Base-by-base conservation (phyloP, 2,113 vertebrate species). In the Protobothrops mucrosquamatus region DNA sequence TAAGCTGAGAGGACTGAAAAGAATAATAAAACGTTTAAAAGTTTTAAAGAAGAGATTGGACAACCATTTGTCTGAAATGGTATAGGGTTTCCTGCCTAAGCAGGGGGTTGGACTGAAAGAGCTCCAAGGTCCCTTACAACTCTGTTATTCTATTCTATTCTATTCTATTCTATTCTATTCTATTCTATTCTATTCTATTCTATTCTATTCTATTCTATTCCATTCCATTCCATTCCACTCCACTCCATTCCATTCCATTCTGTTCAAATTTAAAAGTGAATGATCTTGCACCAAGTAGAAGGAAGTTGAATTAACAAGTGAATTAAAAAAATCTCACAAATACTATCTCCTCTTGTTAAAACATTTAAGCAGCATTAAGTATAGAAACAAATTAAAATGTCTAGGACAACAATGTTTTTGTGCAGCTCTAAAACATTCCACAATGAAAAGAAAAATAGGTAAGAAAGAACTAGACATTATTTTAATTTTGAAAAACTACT, bases 351-450 rank as follows among this genome's bases (percentile, higher is more conserved):
- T 55, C 18, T 9, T 43, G 34, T 81, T 81, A 81, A 81, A 81
- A 81, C 18, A 18, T 34, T 81, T 81, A 81, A 81, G 24, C 48
- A 87, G 6, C 43, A 48, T 43, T 34, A 88, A 34, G 18, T 54
- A 4, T 56, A 56, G 29, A 34, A 34, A 55, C 3, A 34, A 23
- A 88, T 89, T 89, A 87, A 87, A 87, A 87, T 87, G 85, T 23
- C 34, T 57, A 22, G 34, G 34, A 56, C 10, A 22, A 11, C n/a
- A 57, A 88, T 20, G 29, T 88, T 55, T 55, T 88, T 52, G 4
- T 87, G 48, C 24, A 89, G 9, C 89, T 91, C 89, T 96, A 34
- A 51, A 90, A 48, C 59, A 91, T 93, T 93, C 89, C 89, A 61
- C 85, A 90, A 94, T n/a, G 48, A 48, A 94, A 48, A 2, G 87